phyloP scores from a whole-genome alignment of 2,888 invertebrate genomes.

The Lasioglossum vierecki region DNA sequence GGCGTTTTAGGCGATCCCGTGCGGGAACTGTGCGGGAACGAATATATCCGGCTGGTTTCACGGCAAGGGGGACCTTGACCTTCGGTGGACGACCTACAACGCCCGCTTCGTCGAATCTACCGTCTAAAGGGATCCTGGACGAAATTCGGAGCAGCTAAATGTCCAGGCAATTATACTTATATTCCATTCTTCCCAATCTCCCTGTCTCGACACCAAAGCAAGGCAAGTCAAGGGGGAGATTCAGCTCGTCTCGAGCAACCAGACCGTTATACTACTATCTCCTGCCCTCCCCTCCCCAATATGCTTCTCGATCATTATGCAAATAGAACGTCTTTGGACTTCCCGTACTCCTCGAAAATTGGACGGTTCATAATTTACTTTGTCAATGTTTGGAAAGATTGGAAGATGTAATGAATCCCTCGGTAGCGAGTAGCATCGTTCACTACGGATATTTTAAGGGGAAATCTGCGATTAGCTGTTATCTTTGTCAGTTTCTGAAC shows the following conservation, averaged over 20 bases:
- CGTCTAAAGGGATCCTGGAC: constrained; percentile 56
- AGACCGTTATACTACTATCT: background rate
- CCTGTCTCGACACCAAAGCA: constrained; percentile 25
- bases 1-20: constrained; percentile 22
- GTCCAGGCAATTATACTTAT: constrained; percentile 61
- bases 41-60: constrained; percentile 31
- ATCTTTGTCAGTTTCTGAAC: background rate
- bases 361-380: background rate
- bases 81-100: constrained; percentile 81
- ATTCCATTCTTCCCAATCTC: constrained; percentile 54
- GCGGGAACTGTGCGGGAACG: constrained; percentile 19
- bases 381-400: background rate
- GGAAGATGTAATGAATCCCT: background rate
- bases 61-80: constrained; percentile 80
- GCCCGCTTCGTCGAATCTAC: constrained; percentile 73
- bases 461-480: background rate
- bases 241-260: constrained; percentile 31
- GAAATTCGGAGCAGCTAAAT: constrained; percentile 72
- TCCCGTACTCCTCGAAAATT: background rate
- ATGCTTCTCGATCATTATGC: background rate
- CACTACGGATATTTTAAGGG: background rate
- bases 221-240: constrained; percentile 14
- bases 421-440: background rate
- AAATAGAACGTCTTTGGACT: background rate
- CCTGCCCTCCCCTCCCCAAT: background rate